Evolutionary conservation across 2,797 vertebrate genomes (phyloP).

Genomic region (Myotis daubentonii): DNA sequence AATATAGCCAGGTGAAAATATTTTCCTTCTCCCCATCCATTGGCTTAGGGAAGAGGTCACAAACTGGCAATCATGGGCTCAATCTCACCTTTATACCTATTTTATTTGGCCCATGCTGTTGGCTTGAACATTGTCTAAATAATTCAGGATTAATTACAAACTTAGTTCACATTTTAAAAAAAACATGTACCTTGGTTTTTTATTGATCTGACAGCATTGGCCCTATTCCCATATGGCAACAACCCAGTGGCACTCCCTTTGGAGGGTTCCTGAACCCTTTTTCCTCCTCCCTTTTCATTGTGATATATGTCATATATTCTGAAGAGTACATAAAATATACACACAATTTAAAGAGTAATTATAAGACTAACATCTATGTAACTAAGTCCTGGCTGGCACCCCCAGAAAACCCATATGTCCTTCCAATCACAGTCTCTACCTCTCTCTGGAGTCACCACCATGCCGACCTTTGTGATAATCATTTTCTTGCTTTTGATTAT

Average conservation of each 20-base stretch:
- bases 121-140: background rate
- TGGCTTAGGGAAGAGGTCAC: background rate
- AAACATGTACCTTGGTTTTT: background rate
- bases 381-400: background rate
- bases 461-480: background rate
- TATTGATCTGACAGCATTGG: background rate
- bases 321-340: background rate
- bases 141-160: constrained; percentile 41
- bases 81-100: background rate
- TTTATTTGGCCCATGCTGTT: background rate
- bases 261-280: background rate
- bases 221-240: background rate
- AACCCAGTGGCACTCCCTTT: background rate
- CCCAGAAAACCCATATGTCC: background rate
- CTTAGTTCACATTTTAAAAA: background rate
- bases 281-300: background rate
- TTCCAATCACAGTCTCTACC: background rate
- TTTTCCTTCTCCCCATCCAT: background rate
- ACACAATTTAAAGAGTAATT: background rate
- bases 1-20: background rate
- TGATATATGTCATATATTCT: background rate
- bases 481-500: background rate
- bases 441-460: background rate
- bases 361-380: background rate
- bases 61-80: background rate